phyloP scores from a whole-genome alignment of 30 jellyfish, hydroid and myxozoan genomes.

The Turritopsis dohrnii region DNA sequence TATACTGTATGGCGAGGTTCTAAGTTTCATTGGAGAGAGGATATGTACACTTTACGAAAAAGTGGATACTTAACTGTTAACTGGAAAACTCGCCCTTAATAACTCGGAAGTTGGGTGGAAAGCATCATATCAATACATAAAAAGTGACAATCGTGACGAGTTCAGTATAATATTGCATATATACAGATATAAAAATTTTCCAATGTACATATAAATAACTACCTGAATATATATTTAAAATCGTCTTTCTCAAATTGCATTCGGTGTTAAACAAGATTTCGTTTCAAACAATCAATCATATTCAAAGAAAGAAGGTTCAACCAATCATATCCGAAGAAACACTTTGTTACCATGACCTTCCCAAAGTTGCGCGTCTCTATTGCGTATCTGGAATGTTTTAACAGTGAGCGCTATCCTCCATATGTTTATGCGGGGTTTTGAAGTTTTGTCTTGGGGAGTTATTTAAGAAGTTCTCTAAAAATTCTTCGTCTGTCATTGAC shows the following conservation, averaged over 20 bases:
- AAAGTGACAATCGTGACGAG: neutral
- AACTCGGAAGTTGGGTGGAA: neutral
- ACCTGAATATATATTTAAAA: neutral
- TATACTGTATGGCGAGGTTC: too few relatives aligned
- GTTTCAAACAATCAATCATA: neutral
- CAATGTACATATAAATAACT: neutral
- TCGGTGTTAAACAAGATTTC: neutral
- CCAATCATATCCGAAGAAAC: neutral
- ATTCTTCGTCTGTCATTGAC: conserved; percentile 48
- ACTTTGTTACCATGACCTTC: neutral
- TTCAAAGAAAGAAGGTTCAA: too few relatives aligned
- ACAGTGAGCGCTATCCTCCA: neutral
- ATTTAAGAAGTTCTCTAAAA: conserved; percentile 24
- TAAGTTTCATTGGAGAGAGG: too few relatives aligned
- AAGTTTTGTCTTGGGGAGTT: conserved; percentile 3
- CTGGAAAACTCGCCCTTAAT: too few relatives aligned
- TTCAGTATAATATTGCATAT: neutral
- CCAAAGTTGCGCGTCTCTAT: too few relatives aligned
- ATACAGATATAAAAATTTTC: neutral
- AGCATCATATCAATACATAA: neutral
- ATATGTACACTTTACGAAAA: too few relatives aligned
- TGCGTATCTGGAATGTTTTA: too few relatives aligned
- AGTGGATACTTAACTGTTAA: too few relatives aligned
- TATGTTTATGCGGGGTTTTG: neutral
- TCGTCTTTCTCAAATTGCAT: neutral